Evolutionary conservation across 2,888 invertebrate species (phyloP).

Genomic region (Ferdinandea cuprea): DNA sequence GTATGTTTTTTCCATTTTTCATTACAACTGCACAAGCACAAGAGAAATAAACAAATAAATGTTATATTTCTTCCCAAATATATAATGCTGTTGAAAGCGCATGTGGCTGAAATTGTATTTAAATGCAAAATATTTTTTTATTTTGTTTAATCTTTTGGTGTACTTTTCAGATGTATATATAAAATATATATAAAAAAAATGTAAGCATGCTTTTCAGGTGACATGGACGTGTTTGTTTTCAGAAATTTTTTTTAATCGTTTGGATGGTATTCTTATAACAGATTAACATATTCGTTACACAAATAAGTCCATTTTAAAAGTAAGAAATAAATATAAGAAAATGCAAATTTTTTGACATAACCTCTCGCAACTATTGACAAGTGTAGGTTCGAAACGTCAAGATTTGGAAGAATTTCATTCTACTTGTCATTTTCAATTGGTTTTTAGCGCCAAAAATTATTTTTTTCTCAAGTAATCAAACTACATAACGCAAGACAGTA

Average conservation of each 20-base stretch:
- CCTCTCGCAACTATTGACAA: too few species aligned
- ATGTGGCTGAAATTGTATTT: conserved; percentile 24
- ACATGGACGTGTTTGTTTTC: conserved; percentile 28
- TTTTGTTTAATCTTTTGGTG: conserved; percentile 4
- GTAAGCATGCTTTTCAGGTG: conserved; percentile 41
- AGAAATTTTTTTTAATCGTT: not conserved
- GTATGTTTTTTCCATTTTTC: not conserved
- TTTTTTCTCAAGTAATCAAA: too few species aligned
- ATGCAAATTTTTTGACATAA: too few species aligned
- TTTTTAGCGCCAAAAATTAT: too few species aligned
- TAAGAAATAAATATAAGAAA: too few species aligned
- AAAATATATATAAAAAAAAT: not conserved
- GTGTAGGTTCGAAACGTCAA: not conserved
- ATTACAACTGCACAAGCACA: conserved; percentile 1
- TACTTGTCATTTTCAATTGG: too few species aligned
- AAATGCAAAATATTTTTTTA: not conserved
- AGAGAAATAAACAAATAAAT: not conserved
- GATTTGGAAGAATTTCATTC: too few species aligned
- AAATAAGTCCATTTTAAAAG: conserved; percentile 4
- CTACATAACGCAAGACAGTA: too few species aligned
- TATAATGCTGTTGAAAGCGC: conserved; percentile 7
- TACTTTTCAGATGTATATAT: conserved; percentile 19
- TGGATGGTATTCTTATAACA: not conserved
- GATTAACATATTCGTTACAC: too few species aligned
- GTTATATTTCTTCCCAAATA: not conserved